A percentile compares a stretch with the other conserved stretches of the same genome.
Evolutionary conservation across 2,797 vertebrate genomes (phyloP).

Genomic region (Forpus xanthops): DNA sequence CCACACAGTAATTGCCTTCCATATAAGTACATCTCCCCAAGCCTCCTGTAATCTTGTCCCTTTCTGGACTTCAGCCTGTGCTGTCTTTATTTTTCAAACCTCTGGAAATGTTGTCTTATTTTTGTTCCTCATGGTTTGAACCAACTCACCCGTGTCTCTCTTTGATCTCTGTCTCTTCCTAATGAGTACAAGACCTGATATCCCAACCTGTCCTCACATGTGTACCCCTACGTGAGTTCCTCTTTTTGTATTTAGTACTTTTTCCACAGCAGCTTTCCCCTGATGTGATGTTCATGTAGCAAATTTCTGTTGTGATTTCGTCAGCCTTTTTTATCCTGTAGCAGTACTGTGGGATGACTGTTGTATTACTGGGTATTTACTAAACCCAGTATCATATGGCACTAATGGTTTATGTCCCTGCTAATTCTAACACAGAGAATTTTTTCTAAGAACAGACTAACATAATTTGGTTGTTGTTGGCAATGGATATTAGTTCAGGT

Average conservation of each 20-base stretch:
- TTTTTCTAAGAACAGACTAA: background rate
- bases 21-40: background rate
- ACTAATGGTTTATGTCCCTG: background rate
- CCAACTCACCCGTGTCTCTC: background rate
- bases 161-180: slow-evolving; percentile 6
- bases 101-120: background rate
- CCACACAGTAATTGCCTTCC: background rate
- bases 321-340: background rate
- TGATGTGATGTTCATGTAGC: background rate
- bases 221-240: background rate
- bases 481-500: background rate
- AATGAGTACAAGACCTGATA: background rate
- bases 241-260: background rate
- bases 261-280: background rate
- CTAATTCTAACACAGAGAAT: background rate
- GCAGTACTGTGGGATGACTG: background rate
- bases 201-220: background rate
- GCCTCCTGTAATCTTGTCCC: background rate
- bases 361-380: background rate
- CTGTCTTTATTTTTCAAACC: background rate
- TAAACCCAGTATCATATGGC: background rate
- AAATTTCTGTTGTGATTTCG: background rate
- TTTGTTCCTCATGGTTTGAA: background rate
- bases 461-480: background rate
- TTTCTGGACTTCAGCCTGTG: background rate